These are phyloP conservation scores for Sarcoramphus papa DNA, from an alignment of 2,797 vertebrate species.

Conservation along the genomic window DNA sequence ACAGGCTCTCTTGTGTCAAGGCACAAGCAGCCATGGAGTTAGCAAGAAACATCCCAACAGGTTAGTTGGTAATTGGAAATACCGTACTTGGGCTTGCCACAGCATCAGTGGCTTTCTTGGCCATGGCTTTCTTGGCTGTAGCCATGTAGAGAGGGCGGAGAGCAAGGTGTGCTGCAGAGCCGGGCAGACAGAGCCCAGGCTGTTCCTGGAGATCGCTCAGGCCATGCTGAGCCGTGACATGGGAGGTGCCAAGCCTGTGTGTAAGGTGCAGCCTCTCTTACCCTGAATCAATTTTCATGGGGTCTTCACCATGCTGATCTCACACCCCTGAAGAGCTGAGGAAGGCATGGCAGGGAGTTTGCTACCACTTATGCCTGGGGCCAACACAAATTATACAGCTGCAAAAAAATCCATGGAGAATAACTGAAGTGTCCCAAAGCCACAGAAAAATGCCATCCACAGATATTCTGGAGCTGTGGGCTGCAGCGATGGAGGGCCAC, in stretches of 20 bases:
- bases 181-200: background rate
- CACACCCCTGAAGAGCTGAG: background rate
- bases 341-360: background rate
- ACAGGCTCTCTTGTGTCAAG: background rate
- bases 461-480: background rate
- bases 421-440: background rate
- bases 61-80: background rate
- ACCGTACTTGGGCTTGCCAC: fast-evolving
- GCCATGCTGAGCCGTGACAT: background rate
- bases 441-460: background rate
- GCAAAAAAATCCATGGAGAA: background rate
- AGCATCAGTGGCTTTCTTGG: background rate
- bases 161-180: background rate
- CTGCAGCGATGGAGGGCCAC: background rate
- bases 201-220: background rate
- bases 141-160: background rate
- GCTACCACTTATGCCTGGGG: background rate
- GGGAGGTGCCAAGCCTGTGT: background rate
- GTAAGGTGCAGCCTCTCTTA: background rate
- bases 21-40: background rate
- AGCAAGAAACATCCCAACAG: background rate
- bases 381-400: background rate
- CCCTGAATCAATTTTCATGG: background rate
- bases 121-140: background rate
- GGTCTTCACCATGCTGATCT: background rate